phyloP scores from a whole-genome alignment of 2,113 vertebrate species.

The Nycticryphes semicollaris region DNA sequence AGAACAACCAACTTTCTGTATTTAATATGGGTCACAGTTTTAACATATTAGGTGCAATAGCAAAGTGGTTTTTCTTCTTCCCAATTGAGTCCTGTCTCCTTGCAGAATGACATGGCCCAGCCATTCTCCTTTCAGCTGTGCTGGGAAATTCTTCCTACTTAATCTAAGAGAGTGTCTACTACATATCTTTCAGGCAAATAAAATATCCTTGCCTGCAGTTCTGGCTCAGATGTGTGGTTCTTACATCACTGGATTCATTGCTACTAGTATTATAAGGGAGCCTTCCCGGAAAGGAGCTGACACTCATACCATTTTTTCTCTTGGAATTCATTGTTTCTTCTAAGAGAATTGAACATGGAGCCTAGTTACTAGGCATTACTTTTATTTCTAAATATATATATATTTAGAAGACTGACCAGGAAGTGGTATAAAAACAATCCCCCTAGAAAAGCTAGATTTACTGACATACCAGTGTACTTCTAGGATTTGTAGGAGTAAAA shows the following conservation, averaged over 20 bases:
- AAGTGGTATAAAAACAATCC: background rate
- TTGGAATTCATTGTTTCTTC: background rate
- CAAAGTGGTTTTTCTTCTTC: background rate
- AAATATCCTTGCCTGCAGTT: background rate
- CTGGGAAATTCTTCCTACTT: slow-evolving; percentile 16
- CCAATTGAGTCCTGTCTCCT: background rate
- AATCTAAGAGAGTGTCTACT: background rate
- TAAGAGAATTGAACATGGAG: background rate
- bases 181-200: slow-evolving; percentile 32
- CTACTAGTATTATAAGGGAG: background rate
- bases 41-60: background rate
- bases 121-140: slow-evolving; percentile 8
- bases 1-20: background rate
- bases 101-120: background rate
- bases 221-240: background rate
- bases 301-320: background rate
- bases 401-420: background rate
- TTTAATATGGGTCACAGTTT: background rate
- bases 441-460: background rate
- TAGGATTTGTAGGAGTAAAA: background rate
- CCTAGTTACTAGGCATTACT: background rate
- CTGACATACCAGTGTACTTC: background rate
- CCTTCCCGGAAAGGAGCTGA: background rate
- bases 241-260: background rate
- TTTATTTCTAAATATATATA: background rate